These are phyloP conservation scores for Sisyra nigra DNA, from an alignment of 2,888 invertebrate species.

Conservation along the genomic window DNA sequence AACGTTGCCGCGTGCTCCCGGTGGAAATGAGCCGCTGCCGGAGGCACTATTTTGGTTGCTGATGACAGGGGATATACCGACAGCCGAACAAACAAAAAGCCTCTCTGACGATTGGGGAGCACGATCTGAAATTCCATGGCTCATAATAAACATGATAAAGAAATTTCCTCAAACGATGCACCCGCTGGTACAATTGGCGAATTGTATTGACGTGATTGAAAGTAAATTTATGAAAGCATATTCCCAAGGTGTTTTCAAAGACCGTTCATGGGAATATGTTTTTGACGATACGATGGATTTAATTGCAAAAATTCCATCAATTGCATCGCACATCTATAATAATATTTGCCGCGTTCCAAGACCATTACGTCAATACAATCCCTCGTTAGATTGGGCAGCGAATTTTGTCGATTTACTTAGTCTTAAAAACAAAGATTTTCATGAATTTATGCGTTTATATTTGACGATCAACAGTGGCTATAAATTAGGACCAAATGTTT, in stretches of 20 bases:
- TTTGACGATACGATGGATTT: slow-evolving; percentile 1
- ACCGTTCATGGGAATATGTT: slow-evolving; percentile 1
- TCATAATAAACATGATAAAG: neutral
- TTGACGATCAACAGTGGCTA: neutral
- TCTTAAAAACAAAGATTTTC: slow-evolving; percentile 1
- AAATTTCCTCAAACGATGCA: neutral
- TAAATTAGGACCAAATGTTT: neutral
- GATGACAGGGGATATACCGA: slow-evolving; percentile 1
- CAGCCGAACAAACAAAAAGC: neutral
- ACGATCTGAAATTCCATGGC: neutral
- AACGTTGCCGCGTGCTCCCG: neutral
- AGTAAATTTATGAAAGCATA: slow-evolving; percentile 2
- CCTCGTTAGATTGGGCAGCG: neutral
- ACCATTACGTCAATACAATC: neutral
- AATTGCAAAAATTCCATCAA: slow-evolving; percentile 2
- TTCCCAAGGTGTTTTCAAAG: neutral
- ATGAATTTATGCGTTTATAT: slow-evolving; percentile 2
- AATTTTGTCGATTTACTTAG: neutral
- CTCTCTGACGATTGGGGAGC: neutral
- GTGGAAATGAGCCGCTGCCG: neutral
- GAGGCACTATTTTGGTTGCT: slow-evolving; percentile 2
- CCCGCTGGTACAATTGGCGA: neutral
- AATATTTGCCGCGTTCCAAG: neutral
- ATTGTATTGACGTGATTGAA: neutral
- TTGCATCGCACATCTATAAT: slow-evolving; percentile 1